Evolutionary conservation across 35 echinoderm and acorn worm species (phyloP), one percentile per base, ranked within the genome.

Genomic region (Stichopus chloronotus): DNA sequence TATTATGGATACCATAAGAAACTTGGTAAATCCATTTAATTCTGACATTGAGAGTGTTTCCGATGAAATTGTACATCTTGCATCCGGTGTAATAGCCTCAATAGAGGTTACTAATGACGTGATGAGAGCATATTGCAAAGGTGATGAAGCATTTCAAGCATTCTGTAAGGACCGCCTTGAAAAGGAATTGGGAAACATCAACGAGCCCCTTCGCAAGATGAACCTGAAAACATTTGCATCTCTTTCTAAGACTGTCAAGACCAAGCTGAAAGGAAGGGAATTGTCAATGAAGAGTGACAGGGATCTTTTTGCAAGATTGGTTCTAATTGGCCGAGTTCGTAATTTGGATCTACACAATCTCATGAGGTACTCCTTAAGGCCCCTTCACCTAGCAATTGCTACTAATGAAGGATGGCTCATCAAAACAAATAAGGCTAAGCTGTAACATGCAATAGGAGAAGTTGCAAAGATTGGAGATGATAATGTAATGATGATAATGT

Each of bases 381-480:
- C 93, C 8, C 63, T 87, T 17, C 83, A 92, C 61, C 61, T 91
- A 23, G 5, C 92, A 6, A 92, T 92, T 76, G 58, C 88, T 2
- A 96, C 57, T 68, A 11, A 59, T 63, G 90, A 96, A 57, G 95
- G 95, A 83, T 96, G 92, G 56, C 68, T 94, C 55, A 30, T 96
- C 11, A 95, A 95, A 93, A 95, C 92, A 90, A 91, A 95, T 56
- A 95, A 95, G 87, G 94, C 91, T 61, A 87, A 57, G 8, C 60
- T 95, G 53, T 43, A 57, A 12, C 80, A 58, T 83, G 43, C 43
- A 8, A 53, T 83, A 43, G 80, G 43, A 21, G 78, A 80, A 25
- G 72, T 76, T 76, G 72, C 72, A 76, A 76, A 76, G 72, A 76
- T 17, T 11, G 72, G 25, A 76, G 72, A 76, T 76, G 16, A 76